Evolutionary conservation across 2,113 vertebrate genomes (phyloP), one percentile per base, ranked within the genome.

Genomic region (Erpornis zantholeuca): DNA sequence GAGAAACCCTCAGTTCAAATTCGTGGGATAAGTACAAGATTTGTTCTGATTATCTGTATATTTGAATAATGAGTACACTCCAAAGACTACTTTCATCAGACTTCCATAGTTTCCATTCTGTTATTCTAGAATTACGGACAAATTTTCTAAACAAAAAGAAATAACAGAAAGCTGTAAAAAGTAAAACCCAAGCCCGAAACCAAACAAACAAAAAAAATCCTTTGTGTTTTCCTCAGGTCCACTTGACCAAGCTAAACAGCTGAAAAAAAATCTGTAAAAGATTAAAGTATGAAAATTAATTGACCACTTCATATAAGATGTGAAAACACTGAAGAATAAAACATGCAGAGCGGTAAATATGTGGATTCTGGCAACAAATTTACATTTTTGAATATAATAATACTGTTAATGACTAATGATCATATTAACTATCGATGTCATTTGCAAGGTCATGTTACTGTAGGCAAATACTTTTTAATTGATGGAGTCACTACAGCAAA

Each of bases 341-440:
- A 97, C 9, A 73, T 83, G 82, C 50, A 64, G 90, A 97, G 95
- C 38, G 8, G 93, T 87, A 96, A 97, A 94, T 76, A 95, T 76
- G 97, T 97, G 93, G 98, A 98, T 97, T 97, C 96, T 96, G 95
- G 97, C 94, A 97, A 97, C 87, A 97, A 97, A 97, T 97, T 98
- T 97, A 96, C 97, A 97, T 97, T 97, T 97, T 90, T 90, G 94
- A 97, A 97, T 97, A 97, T 96, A 98, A 95, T 79, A 97, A 92
- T 96, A 94, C 96, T 86, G 94, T 96, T 97, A 98, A 98, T 95
- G 97, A 96, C 96, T 94, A 97, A 98, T 53, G 94, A 97, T 97
- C 96, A 97, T 96, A 97, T 97, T 97, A 93, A 97, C 95, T 96
- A 97, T 96, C 53, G 96, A 97, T 97, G 96, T 85, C 81, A 80